Evolutionary conservation across 2,797 vertebrate species (phyloP), one percentile per base, ranked within the genome.

Genomic region (Heterohyrax brucei): DNA sequence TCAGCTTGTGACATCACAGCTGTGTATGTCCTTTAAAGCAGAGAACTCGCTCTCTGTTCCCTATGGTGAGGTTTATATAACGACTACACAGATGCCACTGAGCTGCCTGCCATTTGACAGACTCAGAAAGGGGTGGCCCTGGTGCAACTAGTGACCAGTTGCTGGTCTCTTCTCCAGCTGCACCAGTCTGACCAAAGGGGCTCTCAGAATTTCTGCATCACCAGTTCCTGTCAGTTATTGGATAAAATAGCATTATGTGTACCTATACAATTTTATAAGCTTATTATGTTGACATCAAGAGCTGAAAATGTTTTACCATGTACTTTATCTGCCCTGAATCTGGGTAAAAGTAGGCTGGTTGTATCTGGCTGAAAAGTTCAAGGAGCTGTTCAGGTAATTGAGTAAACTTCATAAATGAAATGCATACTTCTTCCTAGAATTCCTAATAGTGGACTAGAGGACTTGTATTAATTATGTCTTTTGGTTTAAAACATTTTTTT

Each of bases 1-100:
- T 97, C 98, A 98, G 97, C 87, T 94, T 66, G 97, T 99, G 98
- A 98, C 98, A 98, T 99, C 99, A 98, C 98, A 98, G 98, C 98
- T 98, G 97, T 96, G 98, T 88, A 95, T 96, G 97, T 96, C 98
- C 98, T 98, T 98, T 94, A 95, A 95, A 97, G 98, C 82, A 22
- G 87, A 89, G 95, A 95, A 89, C 97, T 97, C 89, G 91, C 93
- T 75, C 96, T 95, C 87, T 84, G 98, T 97, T 98, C 92, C 92
- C 97, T 96, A 96, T 95, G 96, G 93, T 97, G 97, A 98, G 98
- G 97, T 97, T 97, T 92, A 90, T 97, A 96, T 98, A 98, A 98
- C 97, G 98, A 98, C 98, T 98, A 98, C 96, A 96, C 98, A 97
- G 98, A 97, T 97, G 97, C 97, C 86, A 79, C 56, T 79, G 95